Evolutionary conservation across 2,113 vertebrate genomes (phyloP).

Genomic region (Rhinolophus ferrumequinum): DNA sequence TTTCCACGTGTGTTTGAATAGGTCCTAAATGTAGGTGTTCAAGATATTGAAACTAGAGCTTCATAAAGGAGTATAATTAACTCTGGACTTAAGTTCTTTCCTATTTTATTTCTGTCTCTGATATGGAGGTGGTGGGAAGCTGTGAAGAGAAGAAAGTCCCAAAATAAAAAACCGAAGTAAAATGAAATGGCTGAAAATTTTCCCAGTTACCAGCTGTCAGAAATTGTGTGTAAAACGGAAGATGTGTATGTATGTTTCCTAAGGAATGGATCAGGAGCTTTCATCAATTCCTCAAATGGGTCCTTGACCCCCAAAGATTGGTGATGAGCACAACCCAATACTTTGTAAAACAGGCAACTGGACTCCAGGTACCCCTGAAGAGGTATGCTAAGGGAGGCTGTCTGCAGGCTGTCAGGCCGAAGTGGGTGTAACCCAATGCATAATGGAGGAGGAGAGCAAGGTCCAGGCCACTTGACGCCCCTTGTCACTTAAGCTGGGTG

Average conservation of each 20-base stretch:
- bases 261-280: not conserved
- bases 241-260: accelerated
- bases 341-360: not conserved
- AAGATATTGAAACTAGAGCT: not conserved
- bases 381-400: not conserved
- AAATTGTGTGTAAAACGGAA: not conserved
- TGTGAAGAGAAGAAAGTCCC: not conserved
- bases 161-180: not conserved
- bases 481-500: not conserved
- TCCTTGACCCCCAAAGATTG: not conserved
- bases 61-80: not conserved
- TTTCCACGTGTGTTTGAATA: not conserved
- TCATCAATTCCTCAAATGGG: not conserved
- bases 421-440: not conserved
- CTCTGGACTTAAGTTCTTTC: not conserved
- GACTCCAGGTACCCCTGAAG: accelerated
- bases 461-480: too few relatives aligned
- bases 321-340: not conserved
- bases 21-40: not conserved
- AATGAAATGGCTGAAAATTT: not conserved
- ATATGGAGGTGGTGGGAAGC: not conserved
- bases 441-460: accelerated
- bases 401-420: not conserved
- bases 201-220: not conserved
- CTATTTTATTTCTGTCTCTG: not conserved